A percentile compares a stretch with the other conserved stretches of the same genome.
Evolutionary conservation across 2,113 vertebrate genomes (phyloP).

Genomic region (Oxyura jamaicensis): DNA sequence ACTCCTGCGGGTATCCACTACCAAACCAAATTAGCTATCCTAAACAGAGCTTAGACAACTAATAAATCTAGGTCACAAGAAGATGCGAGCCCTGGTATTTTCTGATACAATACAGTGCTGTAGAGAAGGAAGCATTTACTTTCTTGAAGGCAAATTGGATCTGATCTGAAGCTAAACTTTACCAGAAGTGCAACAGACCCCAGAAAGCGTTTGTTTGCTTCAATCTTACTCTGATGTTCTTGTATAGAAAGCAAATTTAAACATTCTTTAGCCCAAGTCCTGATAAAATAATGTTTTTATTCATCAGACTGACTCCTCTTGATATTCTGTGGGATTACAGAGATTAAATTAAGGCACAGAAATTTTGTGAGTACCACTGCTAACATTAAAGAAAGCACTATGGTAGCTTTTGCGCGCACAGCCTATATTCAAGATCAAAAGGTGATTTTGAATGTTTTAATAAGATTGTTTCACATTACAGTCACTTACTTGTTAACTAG

Average conservation of each 20-base stretch:
- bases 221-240: neutral
- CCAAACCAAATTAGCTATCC: neutral
- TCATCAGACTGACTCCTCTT: neutral
- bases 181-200: neutral
- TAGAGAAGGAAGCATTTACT: neutral
- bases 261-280: neutral
- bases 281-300: neutral
- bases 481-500: neutral
- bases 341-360: neutral
- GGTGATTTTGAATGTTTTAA: neutral
- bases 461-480: neutral
- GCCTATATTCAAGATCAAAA: neutral
- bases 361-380: neutral
- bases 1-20: neutral
- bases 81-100: neutral
- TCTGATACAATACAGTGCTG: neutral
- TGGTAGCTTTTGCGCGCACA: neutral
- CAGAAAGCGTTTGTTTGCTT: neutral
- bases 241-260: neutral
- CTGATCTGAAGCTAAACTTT: neutral
- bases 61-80: neutral
- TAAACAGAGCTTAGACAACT: neutral
- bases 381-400: neutral
- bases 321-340: neutral
- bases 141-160: neutral